Conservation (phyloP, 92 coral and sea anemone genomes). For the Zoanthus solanderi region DNA sequence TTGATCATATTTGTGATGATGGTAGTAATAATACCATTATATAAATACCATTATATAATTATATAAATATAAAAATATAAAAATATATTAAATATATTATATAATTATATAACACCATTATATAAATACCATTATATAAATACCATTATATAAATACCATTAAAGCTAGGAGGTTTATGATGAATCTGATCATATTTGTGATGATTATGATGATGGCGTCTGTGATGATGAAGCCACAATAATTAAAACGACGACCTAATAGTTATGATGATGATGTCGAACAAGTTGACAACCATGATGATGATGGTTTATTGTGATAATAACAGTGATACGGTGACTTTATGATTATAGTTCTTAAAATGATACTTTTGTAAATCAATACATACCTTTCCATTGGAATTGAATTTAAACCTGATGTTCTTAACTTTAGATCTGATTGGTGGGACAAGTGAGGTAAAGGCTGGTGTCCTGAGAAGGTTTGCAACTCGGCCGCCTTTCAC, state of each 20-base stretch:
- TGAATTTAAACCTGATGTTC: constrained; percentile 80
- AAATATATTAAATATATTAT: too few species aligned
- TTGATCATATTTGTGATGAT: background rate
- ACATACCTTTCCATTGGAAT: constrained; percentile 79
- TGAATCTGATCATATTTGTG: too few species aligned
- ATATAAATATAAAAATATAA: too few species aligned
- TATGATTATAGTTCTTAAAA: background rate
- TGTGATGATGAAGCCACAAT: too few species aligned
- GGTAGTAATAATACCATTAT: too few species aligned
- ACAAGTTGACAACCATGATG: background rate
- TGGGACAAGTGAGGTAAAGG: constrained; percentile 72
- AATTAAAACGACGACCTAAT: background rate
- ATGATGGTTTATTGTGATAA: background rate
- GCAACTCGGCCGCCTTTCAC: constrained; percentile 83
- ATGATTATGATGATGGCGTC: too few species aligned
- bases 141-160: too few species aligned
- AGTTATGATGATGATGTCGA: background rate
- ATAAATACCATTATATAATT: too few species aligned
- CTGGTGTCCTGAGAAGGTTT: constrained; percentile 71
- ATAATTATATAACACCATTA: too few species aligned
- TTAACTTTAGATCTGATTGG: constrained; percentile 76
- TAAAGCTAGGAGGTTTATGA: too few species aligned
- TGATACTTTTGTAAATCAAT: background rate
- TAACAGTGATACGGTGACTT: background rate
- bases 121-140: too few species aligned